A percentile compares a stretch with the other conserved stretches of the same genome.
Evolutionary conservation across 2,113 vertebrate species (phyloP).

Genomic region (Orthochromis malagaraziensis): DNA sequence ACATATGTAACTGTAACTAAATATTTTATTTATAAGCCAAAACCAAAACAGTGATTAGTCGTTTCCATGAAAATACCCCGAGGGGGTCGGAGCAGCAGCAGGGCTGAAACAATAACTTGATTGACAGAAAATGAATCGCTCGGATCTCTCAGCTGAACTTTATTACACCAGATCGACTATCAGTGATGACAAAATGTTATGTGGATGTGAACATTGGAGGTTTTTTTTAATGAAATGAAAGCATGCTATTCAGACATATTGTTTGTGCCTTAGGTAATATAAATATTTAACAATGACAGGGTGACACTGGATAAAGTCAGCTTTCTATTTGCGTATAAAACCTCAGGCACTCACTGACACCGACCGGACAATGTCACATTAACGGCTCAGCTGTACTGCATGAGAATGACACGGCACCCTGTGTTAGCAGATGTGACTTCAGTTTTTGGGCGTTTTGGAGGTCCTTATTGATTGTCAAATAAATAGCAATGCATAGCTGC

Average conservation of each 20-base stretch:
- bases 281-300: slow-evolving; percentile 31
- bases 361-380: not conserved
- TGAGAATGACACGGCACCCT: not conserved
- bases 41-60: not conserved
- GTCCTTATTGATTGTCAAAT: not conserved
- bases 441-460: not conserved
- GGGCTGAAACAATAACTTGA: not conserved
- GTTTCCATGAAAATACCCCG: not conserved
- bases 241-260: not conserved
- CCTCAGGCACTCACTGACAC: not conserved
- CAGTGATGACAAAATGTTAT: not conserved
- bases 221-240: not conserved
- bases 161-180: not conserved
- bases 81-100: not conserved
- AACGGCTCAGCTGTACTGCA: not conserved
- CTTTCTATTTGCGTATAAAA: not conserved
- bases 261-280: slow-evolving; percentile 2
- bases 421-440: not conserved
- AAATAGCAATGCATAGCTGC: not conserved
- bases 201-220: not conserved
- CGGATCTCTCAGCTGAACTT: not conserved
- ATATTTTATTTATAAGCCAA: not conserved
- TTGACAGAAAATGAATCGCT: not conserved
- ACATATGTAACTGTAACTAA: not conserved
- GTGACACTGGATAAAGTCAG: not conserved